Evolutionary conservation across 30 jellyfish, hydroid and myxozoan species (phyloP).

Genomic region (Turritopsis dohrnii): DNA sequence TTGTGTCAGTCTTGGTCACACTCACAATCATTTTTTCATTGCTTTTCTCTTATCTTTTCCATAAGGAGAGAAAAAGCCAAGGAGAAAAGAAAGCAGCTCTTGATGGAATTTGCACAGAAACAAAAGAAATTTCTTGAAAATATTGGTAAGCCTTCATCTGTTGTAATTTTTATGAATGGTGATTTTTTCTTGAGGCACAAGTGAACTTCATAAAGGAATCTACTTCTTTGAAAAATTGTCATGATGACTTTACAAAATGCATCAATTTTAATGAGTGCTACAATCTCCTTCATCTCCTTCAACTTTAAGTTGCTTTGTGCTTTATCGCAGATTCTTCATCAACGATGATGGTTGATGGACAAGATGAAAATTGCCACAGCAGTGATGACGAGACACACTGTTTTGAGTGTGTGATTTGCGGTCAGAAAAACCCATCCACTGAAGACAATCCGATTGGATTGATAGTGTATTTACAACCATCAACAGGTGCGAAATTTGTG

Average conservation of each 20-base stretch:
- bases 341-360: conserved; percentile 38
- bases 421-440: conserved; percentile 57
- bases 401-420: conserved; percentile 86
- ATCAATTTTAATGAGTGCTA: no score
- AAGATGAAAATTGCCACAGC: background rate
- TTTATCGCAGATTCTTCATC: background rate
- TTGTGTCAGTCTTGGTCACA: background rate
- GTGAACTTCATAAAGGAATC: background rate
- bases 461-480: conserved; percentile 66
- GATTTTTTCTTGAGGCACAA: background rate
- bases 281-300: background rate
- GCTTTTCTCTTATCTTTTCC: background rate
- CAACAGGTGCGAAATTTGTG: conserved; percentile 53
- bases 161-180: background rate
- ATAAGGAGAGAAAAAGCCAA: conserved; percentile 36
- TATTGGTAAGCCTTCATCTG: background rate
- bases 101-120: conserved; percentile 60
- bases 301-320: background rate
- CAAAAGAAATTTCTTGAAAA: conserved; percentile 58
- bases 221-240: no score
- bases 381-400: background rate
- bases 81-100: conserved; percentile 53
- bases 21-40: background rate
- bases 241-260: no score
- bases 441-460: conserved; percentile 67